A percentile compares a stretch with the other conserved stretches of the same genome.
phyloP scores from a whole-genome alignment of 2,888 invertebrate genomes.

The Ametastegia equiseti region DNA sequence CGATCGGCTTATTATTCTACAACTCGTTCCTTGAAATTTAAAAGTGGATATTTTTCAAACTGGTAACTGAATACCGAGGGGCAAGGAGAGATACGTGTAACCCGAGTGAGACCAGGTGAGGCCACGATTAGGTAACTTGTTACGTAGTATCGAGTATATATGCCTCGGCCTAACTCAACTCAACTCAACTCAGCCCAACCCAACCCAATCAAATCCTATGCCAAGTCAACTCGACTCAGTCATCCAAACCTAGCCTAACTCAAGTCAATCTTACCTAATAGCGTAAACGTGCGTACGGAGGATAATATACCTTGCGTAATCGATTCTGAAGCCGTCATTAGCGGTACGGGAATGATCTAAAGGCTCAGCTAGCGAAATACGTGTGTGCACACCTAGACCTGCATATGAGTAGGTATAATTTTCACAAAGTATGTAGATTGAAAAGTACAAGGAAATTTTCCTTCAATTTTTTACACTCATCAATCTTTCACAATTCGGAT shows the following conservation, averaged over 20 bases:
- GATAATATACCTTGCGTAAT: conserved; percentile 14
- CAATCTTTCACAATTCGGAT: neutral
- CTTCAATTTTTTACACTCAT: neutral
- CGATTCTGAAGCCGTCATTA: neutral
- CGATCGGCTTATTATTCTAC: conserved; percentile 10
- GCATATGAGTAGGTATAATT: neutral
- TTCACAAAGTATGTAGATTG: neutral
- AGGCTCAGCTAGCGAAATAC: neutral
- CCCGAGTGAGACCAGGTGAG: conserved; percentile 45
- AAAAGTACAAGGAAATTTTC: neutral
- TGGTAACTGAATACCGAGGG: conserved; percentile 39
- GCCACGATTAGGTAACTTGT: conserved; percentile 64
- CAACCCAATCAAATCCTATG: conserved; percentile 3
- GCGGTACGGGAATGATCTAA: neutral
- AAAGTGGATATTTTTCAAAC: conserved; percentile 19
- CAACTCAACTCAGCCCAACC: neutral
- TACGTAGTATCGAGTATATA: conserved; percentile 60
- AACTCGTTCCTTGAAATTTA: conserved; percentile 23
- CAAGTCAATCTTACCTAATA: conserved; percentile 55
- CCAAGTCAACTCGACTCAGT: neutral
- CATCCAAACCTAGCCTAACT: conserved; percentile 29
- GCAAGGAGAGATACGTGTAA: conserved; percentile 46
- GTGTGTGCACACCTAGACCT: neutral
- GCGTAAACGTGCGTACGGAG: conserved; percentile 57
- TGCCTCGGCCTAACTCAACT: conserved; percentile 48